Percentiles rank a stretch among this genome's conserved stretches.
phyloP scores from a whole-genome alignment of 2,113 vertebrate species.

The Craseonycteris thonglongyai region DNA sequence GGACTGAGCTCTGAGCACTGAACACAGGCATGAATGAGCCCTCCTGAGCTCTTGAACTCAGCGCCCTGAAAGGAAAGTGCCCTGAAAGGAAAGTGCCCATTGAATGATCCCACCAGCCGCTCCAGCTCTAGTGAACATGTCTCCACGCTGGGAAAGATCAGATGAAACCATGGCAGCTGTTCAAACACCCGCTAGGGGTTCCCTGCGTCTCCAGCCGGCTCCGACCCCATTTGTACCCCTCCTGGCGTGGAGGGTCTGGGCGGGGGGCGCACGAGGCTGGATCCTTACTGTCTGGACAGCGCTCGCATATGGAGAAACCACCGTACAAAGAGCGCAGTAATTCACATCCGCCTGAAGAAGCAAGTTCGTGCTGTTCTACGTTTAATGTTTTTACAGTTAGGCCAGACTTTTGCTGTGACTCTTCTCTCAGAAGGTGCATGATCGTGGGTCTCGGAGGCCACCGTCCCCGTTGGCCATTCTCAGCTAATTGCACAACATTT shows the following conservation, averaged over 20 bases:
- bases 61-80: neutral
- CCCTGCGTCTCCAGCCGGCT: neutral
- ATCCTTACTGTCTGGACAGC: no score
- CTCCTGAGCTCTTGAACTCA: neutral
- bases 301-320: neutral
- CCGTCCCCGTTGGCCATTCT: constrained; percentile 7
- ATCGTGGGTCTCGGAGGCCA: neutral
- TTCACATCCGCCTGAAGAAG: neutral
- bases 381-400: constrained; percentile 50
- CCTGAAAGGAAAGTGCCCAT: neutral
- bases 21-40: neutral
- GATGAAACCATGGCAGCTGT: neutral
- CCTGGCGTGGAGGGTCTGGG: neutral
- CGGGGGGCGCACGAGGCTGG: no score
- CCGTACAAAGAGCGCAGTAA: neutral
- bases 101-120: neutral
- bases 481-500: constrained; percentile 37
- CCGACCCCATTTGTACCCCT: neutral
- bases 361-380: constrained; percentile 58
- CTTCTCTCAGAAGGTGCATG: constrained; percentile 40
- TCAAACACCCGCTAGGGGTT: neutral
- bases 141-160: neutral
- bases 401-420: constrained; percentile 21
- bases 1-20: neutral
- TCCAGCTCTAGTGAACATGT: neutral